Conservation (phyloP, 2,888 invertebrate species). For the Hybos culiciformis region DNA sequence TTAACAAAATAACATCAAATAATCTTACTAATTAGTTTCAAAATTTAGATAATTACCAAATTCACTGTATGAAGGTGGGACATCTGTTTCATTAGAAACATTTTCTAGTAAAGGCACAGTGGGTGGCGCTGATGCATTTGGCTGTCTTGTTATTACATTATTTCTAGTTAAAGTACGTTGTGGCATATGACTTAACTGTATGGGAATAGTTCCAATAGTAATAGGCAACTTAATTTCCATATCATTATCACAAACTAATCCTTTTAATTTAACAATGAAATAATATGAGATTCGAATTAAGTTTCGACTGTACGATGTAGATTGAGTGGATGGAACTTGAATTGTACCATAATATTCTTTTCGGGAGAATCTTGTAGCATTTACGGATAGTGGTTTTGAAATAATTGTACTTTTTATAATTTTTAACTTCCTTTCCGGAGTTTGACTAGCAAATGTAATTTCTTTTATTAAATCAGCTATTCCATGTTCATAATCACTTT, state of each 20-base stretch:
- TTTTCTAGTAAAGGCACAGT: too few species aligned
- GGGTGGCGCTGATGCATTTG: too few species aligned
- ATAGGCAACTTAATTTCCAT: constrained; percentile 48
- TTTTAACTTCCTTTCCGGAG: constrained; percentile 17
- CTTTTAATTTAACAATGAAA: constrained; percentile 42
- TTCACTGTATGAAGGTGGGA: too few species aligned
- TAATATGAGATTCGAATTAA: constrained; percentile 60
- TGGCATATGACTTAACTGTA: constrained; percentile 32
- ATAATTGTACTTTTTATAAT: constrained; percentile 35
- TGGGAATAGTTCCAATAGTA: constrained; percentile 60
- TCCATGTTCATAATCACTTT: constrained; percentile 48
- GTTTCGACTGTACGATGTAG: constrained; percentile 54
- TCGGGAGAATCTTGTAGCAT: too few species aligned
- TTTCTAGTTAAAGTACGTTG: too few species aligned
- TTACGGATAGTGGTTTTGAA: constrained; percentile 42
- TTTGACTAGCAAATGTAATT: constrained; percentile 24
- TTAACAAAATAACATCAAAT: too few species aligned
- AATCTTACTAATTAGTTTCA: too few species aligned
- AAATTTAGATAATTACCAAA: too few species aligned
- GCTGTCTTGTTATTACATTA: constrained; percentile 10
- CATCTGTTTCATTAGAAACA: too few species aligned
- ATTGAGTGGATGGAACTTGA: constrained; percentile 57
- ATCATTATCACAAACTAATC: constrained; percentile 48
- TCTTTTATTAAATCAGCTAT: constrained; percentile 53
- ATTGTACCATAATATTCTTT: constrained; percentile 48